phyloP scores from a whole-genome alignment of 2,888 invertebrate species.

The Camponotus fellah region DNA sequence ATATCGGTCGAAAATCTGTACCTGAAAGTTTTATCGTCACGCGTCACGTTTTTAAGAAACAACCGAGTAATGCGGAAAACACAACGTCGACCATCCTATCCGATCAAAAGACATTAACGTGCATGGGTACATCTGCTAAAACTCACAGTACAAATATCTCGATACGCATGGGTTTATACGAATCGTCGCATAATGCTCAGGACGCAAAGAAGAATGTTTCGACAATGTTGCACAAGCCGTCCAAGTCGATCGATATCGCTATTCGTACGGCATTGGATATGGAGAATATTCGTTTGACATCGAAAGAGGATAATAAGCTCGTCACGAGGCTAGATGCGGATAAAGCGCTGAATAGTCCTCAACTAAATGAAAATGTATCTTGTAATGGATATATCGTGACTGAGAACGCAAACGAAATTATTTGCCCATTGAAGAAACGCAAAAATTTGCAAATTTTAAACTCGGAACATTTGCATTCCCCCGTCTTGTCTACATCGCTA shows the following conservation, averaged over 20 bases:
- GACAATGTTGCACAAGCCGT: constrained; percentile 54
- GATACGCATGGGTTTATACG: constrained; percentile 82
- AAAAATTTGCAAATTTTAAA: not conserved
- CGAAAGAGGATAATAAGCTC: constrained; percentile 55
- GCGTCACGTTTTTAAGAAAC: constrained; percentile 70
- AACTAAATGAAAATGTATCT: not conserved
- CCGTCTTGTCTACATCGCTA: not conserved
- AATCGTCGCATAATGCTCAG: constrained; percentile 78
- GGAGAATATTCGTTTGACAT: constrained; percentile 44
- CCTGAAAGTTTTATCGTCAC: constrained; percentile 71
- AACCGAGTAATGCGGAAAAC: constrained; percentile 48
- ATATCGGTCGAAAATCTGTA: constrained; percentile 39
- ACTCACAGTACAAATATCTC: constrained; percentile 82
- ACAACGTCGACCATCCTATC: constrained; percentile 32
- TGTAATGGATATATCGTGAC: not conserved
- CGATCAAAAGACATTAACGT: constrained; percentile 52
- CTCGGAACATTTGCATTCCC: not conserved
- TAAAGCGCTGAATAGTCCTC: not conserved
- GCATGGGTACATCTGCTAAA: constrained; percentile 67
- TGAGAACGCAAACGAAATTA: not conserved
- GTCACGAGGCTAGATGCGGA: not conserved
- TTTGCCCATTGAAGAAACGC: not conserved
- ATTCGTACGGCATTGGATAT: constrained; percentile 51
- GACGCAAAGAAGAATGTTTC: constrained; percentile 74
- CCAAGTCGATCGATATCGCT: constrained; percentile 56